Evolutionary conservation across 2,797 vertebrate species (phyloP).

Genomic region (Decapterus maruadsi): DNA sequence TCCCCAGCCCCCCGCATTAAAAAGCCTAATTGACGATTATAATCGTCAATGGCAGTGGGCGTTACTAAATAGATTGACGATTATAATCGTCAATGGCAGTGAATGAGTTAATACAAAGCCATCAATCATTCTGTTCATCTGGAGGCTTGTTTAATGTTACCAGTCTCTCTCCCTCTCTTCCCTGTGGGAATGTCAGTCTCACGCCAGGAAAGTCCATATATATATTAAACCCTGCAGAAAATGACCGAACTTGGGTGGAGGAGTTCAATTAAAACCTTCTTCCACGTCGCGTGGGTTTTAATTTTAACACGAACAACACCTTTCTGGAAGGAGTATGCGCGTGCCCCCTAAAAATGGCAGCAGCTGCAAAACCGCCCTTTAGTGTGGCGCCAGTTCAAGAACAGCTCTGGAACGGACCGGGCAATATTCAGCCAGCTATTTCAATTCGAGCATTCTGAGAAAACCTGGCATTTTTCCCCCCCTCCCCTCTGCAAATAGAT

Average conservation of each 20-base stretch:
- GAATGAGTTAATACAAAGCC: conserved; percentile 15
- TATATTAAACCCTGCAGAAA: background rate
- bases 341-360: conserved; percentile 20
- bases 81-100: too few relatives aligned
- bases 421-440: conserved; percentile 49
- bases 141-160: conserved; percentile 14
- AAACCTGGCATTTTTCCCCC: conserved; percentile 32
- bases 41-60: too few relatives aligned
- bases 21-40: too few relatives aligned
- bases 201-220: conserved; percentile 3
- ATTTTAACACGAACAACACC: conserved; percentile 19
- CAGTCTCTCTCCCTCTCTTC: background rate
- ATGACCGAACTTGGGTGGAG: background rate
- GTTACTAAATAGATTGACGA: too few relatives aligned
- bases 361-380: conserved; percentile 26
- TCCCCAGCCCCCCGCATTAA: too few relatives aligned
- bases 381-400: conserved; percentile 33
- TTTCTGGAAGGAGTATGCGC: background rate
- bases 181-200: conserved; percentile 1
- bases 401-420: conserved; percentile 30
- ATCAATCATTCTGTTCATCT: conserved; percentile 10
- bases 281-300: conserved; percentile 5
- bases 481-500: conserved; percentile 37
- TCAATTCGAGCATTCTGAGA: conserved; percentile 27
- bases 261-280: background rate